Base-by-base conservation (phyloP, 2,888 invertebrate species). In the Gnatocerus cornutus region DNA sequence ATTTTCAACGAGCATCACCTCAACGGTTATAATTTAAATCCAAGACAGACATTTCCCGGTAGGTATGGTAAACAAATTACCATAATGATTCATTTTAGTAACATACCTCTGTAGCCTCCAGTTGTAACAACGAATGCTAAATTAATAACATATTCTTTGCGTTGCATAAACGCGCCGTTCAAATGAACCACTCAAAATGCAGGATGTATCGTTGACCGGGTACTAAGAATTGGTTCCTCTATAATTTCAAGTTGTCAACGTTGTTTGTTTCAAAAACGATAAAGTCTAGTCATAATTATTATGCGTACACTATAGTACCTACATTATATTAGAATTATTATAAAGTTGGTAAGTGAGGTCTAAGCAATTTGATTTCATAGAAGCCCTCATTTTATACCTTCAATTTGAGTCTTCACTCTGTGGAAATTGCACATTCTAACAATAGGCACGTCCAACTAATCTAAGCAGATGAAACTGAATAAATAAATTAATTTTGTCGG, bases 191-290 rank as follows among this genome's bases (percentile, higher is more conserved):
- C 58, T 72, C 52, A 62, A 67, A 67, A 73, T 71, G 62, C 72
- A 73, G 72, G 72, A 73, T 73, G 72, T 73, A 61, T 61, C 61
- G 48, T 50, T 43, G 41, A 55, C 9, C 27, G 62, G 62, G 52
- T 73, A 73, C 71, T 62, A 52, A 62, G 72, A 73, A 73, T 68
- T 64, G 71, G 72, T 66, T 63, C 62, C 68, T 64, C 33, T 12
- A 37, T 50, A 61, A 61, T 61, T 61, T 61, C 13, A n/a, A 12
- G 53, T 53, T 53, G 8, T 29, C 14, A 29, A 50, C 21, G 29
- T 29, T 53, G 37, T 53, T 21, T 21, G 21, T 21, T 21, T 21
- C 21, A 21, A 21, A 21, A 21, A 21, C 21, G 21, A 21, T 21
- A 21, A 21, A 21, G 21, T 21, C n/a, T n/a, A 21, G 21, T 21